phyloP scores from a whole-genome alignment of 2,888 invertebrate genomes.

The Phlogophora meticulosa region DNA sequence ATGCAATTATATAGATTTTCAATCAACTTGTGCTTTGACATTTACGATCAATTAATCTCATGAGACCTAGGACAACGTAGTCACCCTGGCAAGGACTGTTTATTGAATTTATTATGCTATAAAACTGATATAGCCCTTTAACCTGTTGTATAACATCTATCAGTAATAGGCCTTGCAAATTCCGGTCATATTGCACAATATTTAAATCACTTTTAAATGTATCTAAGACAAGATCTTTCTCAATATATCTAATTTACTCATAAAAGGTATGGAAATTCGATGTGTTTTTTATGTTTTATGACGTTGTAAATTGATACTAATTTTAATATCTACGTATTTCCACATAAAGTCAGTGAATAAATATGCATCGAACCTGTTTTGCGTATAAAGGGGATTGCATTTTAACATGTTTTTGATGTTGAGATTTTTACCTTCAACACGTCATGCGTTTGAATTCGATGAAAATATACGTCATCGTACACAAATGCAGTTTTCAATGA shows the following conservation, averaged over 20 bases:
- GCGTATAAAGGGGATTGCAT: slow-evolving; percentile 27
- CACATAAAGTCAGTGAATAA: slow-evolving; percentile 41
- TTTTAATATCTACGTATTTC: slow-evolving; percentile 57
- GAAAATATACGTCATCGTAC: slow-evolving; percentile 42
- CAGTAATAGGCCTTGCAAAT: slow-evolving; percentile 30
- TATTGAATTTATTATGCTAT: slow-evolving; percentile 17
- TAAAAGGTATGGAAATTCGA: slow-evolving; percentile 48
- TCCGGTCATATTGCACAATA: slow-evolving; percentile 46
- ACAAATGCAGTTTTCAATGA: slow-evolving; percentile 21
- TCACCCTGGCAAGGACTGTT: not conserved
- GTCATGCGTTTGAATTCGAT: slow-evolving; percentile 32
- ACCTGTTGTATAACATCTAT: slow-evolving; percentile 15
- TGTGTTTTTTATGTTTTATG: slow-evolving; percentile 46
- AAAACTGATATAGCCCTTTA: slow-evolving; percentile 18
- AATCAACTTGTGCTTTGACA: slow-evolving; percentile 21
- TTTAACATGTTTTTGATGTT: slow-evolving; percentile 49
- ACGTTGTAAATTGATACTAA: slow-evolving; percentile 54
- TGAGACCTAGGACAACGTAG: slow-evolving; percentile 17
- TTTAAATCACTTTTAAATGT: slow-evolving; percentile 38
- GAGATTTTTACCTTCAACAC: slow-evolving; percentile 26
- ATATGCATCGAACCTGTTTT: slow-evolving; percentile 59
- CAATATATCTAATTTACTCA: slow-evolving; percentile 44
- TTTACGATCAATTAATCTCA: slow-evolving; percentile 47
- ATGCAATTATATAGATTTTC: slow-evolving; percentile 20
- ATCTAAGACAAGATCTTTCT: slow-evolving; percentile 51